Conservation (phyloP, 2,797 vertebrate species). For the Galago senegalensis region DNA sequence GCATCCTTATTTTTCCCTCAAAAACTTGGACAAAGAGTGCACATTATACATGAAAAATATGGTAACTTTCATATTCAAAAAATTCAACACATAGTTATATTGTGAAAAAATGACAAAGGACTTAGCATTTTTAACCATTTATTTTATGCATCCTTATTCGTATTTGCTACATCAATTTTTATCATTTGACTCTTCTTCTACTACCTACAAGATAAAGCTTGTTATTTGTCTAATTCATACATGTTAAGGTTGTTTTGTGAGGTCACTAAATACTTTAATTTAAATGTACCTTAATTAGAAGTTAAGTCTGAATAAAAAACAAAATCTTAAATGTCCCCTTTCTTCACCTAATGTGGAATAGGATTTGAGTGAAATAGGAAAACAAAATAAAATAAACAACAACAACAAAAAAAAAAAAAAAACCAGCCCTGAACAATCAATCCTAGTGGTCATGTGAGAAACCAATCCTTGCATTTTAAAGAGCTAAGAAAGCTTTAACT, state of each 20-base stretch:
- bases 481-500: constrained; percentile 7
- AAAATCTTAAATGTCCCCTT: neutral
- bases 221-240: neutral
- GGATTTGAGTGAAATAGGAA: neutral
- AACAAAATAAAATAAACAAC: neutral
- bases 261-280: neutral
- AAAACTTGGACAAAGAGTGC: too few species aligned
- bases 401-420: too few species aligned
- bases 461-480: neutral
- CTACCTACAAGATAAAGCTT: neutral
- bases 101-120: neutral
- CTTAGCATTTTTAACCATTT: neutral
- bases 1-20: too few species aligned
- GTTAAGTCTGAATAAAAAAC: neutral
- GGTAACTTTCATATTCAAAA: neutral
- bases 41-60: too few species aligned
- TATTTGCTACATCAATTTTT: neutral
- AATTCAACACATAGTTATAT: neutral
- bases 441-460: neutral
- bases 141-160: neutral
- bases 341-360: neutral
- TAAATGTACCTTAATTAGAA: neutral
- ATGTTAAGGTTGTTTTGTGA: neutral
- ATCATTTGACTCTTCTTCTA: neutral
- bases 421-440: neutral